phyloP scores from a whole-genome alignment of 2,797 vertebrate species.

The Sebastes ruberrimus region DNA sequence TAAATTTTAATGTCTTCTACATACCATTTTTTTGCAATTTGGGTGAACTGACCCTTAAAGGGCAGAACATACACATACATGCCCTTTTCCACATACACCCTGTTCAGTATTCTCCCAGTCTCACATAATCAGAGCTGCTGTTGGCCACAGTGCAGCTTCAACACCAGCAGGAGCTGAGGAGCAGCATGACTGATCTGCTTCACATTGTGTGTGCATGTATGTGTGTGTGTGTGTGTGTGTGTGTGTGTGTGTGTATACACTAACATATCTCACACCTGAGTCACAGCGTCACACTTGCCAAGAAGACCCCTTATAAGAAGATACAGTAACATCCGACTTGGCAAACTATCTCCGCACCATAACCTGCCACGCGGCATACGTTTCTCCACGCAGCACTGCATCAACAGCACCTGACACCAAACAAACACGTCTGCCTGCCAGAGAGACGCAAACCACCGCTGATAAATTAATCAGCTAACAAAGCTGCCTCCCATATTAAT shows the following conservation, averaged over 20 bases:
- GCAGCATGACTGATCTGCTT: constrained; percentile 14
- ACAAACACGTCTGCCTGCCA: constrained; percentile 32
- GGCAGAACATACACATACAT: neutral
- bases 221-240: neutral
- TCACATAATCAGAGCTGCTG: constrained; percentile 8
- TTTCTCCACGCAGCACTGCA: neutral
- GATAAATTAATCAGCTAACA: constrained; percentile 5
- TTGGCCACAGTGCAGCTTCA: constrained; percentile 1
- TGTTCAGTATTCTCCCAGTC: neutral
- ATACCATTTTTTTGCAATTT: neutral
- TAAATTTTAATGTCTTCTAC: rapidly evolving
- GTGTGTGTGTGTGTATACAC: neutral
- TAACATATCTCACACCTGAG: constrained; percentile 11
- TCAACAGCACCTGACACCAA: constrained; percentile 28
- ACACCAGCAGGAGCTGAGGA: neutral
- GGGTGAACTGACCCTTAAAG: neutral
- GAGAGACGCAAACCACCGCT: neutral
- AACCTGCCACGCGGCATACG: constrained; percentile 15
- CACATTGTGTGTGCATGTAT: neutral
- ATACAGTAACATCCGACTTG: constrained; percentile 19
- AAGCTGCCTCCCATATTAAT: constrained; percentile 9
- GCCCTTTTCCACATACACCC: neutral
- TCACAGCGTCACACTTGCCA: constrained; percentile 22
- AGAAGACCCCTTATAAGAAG: neutral
- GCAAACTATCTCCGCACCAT: neutral